A percentile compares a stretch with the other conserved stretches of the same genome.
phyloP scores from a whole-genome alignment of 2,888 invertebrate species.

The Galerucella pusilla region DNA sequence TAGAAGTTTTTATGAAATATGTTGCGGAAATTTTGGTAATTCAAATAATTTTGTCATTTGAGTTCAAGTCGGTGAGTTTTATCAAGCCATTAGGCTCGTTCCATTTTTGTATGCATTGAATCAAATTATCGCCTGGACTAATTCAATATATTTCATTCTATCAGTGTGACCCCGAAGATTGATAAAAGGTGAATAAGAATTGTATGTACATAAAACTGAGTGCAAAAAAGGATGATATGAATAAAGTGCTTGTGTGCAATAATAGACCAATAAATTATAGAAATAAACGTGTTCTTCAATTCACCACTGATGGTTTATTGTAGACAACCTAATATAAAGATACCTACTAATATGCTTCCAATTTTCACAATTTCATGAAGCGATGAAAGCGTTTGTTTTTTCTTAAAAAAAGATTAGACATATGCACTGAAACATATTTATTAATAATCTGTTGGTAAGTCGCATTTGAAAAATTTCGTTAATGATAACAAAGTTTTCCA shows the following conservation, averaged over 20 bases:
- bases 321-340: slow-evolving; percentile 40
- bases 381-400: too few relatives aligned
- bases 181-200: slow-evolving; percentile 10
- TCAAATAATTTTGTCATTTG: too few relatives aligned
- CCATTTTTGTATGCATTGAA: not conserved
- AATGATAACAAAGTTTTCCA: too few relatives aligned
- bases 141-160: slow-evolving; percentile 11
- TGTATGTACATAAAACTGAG: slow-evolving; percentile 32
- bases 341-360: slow-evolving; percentile 51
- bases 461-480: too few relatives aligned
- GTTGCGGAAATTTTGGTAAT: too few relatives aligned
- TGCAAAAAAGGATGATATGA: slow-evolving; percentile 33
- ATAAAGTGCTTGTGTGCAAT: slow-evolving; percentile 50
- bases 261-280: slow-evolving; percentile 63
- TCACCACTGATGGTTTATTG: slow-evolving; percentile 25
- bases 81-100: too few relatives aligned
- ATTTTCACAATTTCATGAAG: slow-evolving; percentile 25
- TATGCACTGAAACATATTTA: too few relatives aligned
- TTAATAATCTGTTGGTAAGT: too few relatives aligned
- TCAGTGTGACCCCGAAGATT: slow-evolving; percentile 8
- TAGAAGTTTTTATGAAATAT: too few relatives aligned
- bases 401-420: too few relatives aligned
- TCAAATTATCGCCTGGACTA: not conserved
- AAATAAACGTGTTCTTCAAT: slow-evolving; percentile 40
- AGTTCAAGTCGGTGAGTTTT: too few relatives aligned